Conservation (phyloP, 2,797 vertebrate genomes). For the Clamator glandarius region DNA sequence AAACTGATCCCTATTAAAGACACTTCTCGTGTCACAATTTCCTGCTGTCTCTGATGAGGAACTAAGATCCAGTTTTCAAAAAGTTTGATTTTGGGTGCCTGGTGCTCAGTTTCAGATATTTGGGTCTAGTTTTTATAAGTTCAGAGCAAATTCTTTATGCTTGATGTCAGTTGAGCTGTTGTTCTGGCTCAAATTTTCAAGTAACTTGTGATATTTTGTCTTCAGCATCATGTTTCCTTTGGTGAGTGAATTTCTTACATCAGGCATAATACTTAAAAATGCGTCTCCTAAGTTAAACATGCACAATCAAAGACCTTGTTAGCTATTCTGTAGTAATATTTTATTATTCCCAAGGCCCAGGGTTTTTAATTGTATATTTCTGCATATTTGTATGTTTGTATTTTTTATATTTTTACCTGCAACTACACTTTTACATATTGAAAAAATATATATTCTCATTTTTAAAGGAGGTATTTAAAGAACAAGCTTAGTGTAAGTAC, state of each 20-base stretch:
- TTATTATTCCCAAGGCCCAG: neutral
- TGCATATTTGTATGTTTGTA: neutral
- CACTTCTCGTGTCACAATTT: neutral
- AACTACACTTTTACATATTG: neutral
- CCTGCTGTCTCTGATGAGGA: neutral
- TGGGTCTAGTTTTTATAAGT: neutral
- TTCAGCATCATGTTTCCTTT: neutral
- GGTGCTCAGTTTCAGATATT: neutral
- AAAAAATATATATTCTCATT: neutral
- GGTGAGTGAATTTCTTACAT: neutral
- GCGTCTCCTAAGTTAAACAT: neutral
- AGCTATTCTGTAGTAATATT: neutral
- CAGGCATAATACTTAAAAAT: neutral
- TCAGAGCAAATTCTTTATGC: neutral
- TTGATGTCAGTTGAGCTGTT: neutral
- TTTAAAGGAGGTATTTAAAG: neutral
- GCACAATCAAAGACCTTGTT: neutral
- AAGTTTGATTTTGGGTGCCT: neutral
- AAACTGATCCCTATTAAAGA: neutral
- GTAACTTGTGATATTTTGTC: neutral
- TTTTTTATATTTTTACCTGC: neutral
- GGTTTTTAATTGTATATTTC: neutral
- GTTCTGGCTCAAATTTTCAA: constrained; percentile 7
- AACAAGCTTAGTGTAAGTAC: neutral
- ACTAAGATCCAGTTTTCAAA: neutral